Percentiles rank a stretch among this genome's conserved stretches.
phyloP scores from a whole-genome alignment of 2,888 invertebrate species.

The Platycnemis pennipes region DNA sequence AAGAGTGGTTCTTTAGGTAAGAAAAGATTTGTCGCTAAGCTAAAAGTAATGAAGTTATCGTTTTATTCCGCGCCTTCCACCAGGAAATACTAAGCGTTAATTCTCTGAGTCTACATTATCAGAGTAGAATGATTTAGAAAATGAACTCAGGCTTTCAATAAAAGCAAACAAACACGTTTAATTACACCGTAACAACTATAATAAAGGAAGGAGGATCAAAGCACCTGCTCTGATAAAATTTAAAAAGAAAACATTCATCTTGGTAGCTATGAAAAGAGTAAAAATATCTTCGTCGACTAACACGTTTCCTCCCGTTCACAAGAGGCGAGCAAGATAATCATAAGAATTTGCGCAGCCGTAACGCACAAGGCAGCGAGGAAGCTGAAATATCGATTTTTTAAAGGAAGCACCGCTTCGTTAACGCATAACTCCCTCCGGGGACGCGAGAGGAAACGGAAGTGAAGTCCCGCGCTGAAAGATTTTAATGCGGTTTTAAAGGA shows the following conservation, averaged over 20 bases:
- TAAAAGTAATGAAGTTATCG: no score
- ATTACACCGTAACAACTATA: no score
- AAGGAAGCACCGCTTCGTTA: not conserved
- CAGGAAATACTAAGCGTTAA: no score
- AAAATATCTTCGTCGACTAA: no score
- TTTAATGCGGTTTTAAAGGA: slow-evolving; percentile 5
- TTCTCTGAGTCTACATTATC: no score
- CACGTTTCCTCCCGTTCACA: not conserved
- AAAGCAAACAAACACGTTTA: no score
- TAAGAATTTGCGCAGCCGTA: not conserved
- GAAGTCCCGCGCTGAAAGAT: not conserved
- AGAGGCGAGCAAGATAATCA: not conserved
- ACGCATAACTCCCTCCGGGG: not conserved
- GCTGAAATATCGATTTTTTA: not conserved
- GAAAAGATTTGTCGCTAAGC: no score
- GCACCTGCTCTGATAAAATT: not conserved
- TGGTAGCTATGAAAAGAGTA: not conserved
- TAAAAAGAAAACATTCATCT: not conserved
- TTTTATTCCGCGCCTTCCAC: no score
- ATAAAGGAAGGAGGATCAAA: not conserved
- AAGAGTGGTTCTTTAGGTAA: no score
- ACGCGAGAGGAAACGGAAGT: not conserved
- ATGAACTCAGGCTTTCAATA: no score
- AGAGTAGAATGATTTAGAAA: no score
- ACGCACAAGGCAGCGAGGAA: not conserved